Evolutionary conservation across 2,113 vertebrate genomes (phyloP), one percentile per base, ranked within the genome.

Genomic region (Hirundichthys speculiger): DNA sequence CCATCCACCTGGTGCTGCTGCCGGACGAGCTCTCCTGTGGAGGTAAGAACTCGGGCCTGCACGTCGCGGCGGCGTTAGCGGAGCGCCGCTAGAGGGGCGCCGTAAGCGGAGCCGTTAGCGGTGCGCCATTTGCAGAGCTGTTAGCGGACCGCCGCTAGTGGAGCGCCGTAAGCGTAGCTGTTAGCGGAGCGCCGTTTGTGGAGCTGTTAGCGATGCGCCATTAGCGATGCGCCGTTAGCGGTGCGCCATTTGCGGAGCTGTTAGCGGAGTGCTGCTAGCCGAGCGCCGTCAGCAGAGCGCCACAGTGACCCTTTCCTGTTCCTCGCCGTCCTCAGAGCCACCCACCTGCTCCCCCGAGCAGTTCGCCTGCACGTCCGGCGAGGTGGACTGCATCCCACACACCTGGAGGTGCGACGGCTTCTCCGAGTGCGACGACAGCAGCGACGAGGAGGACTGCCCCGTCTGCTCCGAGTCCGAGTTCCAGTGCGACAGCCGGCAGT

Each of bases 271-370:
- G n/a, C n/a, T n/a, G n/a, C n/a, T n/a, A n/a, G n/a, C n/a, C n/a
- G n/a, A n/a, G n/a, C n/a, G n/a, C n/a, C n/a, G n/a, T n/a, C n/a
- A n/a, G n/a, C n/a, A n/a, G n/a, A n/a, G n/a, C n/a, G n/a, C n/a
- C n/a, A n/a, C n/a, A n/a, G n/a, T n/a, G n/a, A n/a, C n/a, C n/a
- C n/a, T n/a, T n/a, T n/a, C n/a, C n/a, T n/a, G n/a, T n/a, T n/a
- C n/a, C n/a, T n/a, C n/a, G 18, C 22, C 9, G 8, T 3, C 50
- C 53, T 25, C 93, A 99, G 98, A 99, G 65, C 98, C 97, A 0
- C 98, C 98, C 63, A 99, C 97, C 18, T 99, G 98, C 70, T 97
- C 96, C 21, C 96, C 98, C 10, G 96, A 97, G 83, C 96, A 99
- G 88, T 99, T 99, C 88, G 95, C 96, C 49, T 99, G 98, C 76